Evolutionary conservation across 2,797 vertebrate species (phyloP).

Genomic region (Falco concolor): DNA sequence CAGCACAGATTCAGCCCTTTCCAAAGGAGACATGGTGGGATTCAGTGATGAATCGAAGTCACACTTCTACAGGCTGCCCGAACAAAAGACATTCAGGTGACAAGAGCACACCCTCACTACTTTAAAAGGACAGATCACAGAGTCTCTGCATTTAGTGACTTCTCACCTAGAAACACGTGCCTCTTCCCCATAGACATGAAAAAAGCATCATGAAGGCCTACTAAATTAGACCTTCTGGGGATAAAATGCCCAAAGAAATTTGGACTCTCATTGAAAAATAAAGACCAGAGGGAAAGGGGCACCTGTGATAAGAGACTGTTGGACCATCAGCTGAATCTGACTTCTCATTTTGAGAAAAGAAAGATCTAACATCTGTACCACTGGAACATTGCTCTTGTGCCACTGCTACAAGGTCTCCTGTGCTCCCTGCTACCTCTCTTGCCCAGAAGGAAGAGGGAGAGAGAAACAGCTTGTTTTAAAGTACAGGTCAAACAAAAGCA

Average conservation of each 20-base stretch:
- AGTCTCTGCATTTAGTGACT: background rate
- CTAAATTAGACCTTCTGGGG: background rate
- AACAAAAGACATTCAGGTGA: background rate
- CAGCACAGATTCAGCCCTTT: background rate
- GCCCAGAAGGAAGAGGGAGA: background rate
- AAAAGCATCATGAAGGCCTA: background rate
- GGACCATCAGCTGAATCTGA: background rate
- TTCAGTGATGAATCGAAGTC: fast-evolving
- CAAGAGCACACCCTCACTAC: background rate
- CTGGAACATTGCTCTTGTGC: background rate
- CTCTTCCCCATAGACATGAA: background rate
- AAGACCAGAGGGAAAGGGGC: background rate
- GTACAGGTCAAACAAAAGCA: background rate
- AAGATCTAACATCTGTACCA: background rate
- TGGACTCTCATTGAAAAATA: background rate
- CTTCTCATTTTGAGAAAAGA: background rate
- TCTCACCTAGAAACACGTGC: background rate
- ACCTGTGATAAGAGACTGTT: background rate
- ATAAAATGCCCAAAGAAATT: background rate
- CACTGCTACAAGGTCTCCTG: background rate
- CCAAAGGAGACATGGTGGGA: background rate
- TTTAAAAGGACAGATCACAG: background rate
- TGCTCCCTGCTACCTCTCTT: background rate
- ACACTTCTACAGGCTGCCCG: background rate
- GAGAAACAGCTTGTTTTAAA: background rate